phyloP scores from a whole-genome alignment of 2,113 vertebrate species.

The Phalacrocorax aristotelis region DNA sequence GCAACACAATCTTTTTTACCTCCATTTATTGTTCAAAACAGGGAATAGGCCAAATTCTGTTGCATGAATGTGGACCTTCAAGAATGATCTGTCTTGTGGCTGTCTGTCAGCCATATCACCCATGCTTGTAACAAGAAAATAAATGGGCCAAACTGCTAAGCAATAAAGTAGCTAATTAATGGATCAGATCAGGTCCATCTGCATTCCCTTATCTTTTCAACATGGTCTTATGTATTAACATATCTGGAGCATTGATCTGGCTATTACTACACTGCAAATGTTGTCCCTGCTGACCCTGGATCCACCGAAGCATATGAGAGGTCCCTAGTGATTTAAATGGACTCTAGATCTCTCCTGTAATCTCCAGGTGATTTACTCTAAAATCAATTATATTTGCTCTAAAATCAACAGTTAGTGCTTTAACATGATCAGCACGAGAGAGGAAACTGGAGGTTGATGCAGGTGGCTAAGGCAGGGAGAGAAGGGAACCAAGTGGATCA shows the following conservation, averaged over 20 bases:
- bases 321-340: not conserved
- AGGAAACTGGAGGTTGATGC: not conserved
- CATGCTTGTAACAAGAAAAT: not conserved
- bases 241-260: not conserved
- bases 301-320: not conserved
- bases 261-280: not conserved
- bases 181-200: not conserved
- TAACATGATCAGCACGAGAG: not conserved
- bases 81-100: not conserved
- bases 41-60: not conserved
- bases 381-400: constrained; percentile 7
- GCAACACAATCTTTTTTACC: not conserved
- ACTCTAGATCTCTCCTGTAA: not conserved
- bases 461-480: not conserved
- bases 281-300: not conserved
- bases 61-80: not conserved
- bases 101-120: not conserved
- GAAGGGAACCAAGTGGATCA: not conserved
- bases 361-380: not conserved
- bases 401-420: not conserved
- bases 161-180: not conserved
- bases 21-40: not conserved
- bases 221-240: not conserved
- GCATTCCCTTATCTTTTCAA: not conserved
- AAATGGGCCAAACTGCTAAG: not conserved